These are phyloP conservation scores for Chydorus sphaericus DNA, from an alignment of 2,888 invertebrate species.

Conservation along the genomic window DNA sequence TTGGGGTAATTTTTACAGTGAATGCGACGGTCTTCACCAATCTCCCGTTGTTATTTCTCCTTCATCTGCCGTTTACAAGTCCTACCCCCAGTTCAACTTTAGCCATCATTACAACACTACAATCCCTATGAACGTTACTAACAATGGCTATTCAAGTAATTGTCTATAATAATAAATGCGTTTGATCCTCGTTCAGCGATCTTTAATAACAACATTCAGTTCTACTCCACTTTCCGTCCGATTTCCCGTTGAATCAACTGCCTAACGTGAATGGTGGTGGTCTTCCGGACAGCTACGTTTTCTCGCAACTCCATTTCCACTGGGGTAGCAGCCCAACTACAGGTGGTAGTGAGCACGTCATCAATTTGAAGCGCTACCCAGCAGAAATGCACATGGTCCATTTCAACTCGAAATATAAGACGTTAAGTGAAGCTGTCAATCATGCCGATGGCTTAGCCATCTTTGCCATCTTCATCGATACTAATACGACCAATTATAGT, in stretches of 20 bases:
- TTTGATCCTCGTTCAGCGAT: too few relatives aligned
- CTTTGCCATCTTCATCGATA: constrained; percentile 37
- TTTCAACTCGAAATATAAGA: constrained; percentile 41
- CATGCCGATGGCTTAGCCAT: constrained; percentile 45
- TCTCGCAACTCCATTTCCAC: background rate
- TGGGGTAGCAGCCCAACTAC: background rate
- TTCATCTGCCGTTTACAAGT: background rate
- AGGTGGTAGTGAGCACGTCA: constrained; percentile 25
- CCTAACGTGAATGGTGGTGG: background rate
- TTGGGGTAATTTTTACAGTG: background rate
- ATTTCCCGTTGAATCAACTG: background rate
- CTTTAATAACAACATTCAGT: background rate
- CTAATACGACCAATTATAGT: too few relatives aligned
- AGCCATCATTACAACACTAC: background rate
- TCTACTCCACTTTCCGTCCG: background rate
- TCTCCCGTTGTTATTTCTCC: background rate
- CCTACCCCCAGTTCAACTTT: background rate
- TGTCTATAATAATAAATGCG: too few relatives aligned
- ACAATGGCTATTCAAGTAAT: background rate
- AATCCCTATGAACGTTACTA: background rate
- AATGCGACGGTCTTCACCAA: background rate
- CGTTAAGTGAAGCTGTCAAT: constrained; percentile 35
- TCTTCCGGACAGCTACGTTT: background rate
- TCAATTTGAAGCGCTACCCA: constrained; percentile 32
- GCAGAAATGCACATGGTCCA: constrained; percentile 68